Percentiles rank a stretch among this genome's conserved stretches.
These are phyloP conservation scores for Monopis laevigella DNA, from an alignment of 2,888 invertebrate species.

Conservation along the genomic window DNA sequence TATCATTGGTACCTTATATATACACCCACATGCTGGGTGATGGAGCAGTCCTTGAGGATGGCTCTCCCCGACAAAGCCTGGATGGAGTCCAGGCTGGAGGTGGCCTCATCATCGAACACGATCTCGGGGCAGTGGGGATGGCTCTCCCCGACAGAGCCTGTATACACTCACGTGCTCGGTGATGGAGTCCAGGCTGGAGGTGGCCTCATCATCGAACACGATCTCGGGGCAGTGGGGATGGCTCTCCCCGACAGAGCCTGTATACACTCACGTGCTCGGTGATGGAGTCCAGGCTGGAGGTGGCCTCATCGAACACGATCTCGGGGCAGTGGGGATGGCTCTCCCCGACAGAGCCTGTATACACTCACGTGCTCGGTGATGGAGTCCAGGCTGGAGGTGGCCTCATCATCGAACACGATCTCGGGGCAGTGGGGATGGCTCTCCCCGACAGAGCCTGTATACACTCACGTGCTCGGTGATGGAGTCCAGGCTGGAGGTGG, in stretches of 20 bases:
- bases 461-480: slow-evolving; percentile 90
- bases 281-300: slow-evolving; percentile 95
- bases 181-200: slow-evolving; percentile 95
- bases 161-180: slow-evolving; percentile 91
- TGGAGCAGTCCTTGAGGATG: slow-evolving; percentile 91
- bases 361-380: slow-evolving; percentile 91
- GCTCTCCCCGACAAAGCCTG: no score
- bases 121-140: slow-evolving; percentile 91
- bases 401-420: slow-evolving; percentile 97
- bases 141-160: no score
- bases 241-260: slow-evolving; percentile 99
- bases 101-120: slow-evolving; percentile 98
- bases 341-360: slow-evolving; percentile 87
- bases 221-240: slow-evolving; percentile 91
- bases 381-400: slow-evolving; percentile 96
- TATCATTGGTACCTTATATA: no score
- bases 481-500: slow-evolving; percentile 96
- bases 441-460: slow-evolving; percentile 99
- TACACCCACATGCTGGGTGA: slow-evolving; percentile 90
- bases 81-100: slow-evolving; percentile 95
- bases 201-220: slow-evolving; percentile 98
- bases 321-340: slow-evolving; percentile 95
- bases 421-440: slow-evolving; percentile 95
- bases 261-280: slow-evolving; percentile 91
- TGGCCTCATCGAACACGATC: slow-evolving; percentile 97